Conservation (phyloP, 2,797 vertebrate species). For the Xenops minutus region DNA sequence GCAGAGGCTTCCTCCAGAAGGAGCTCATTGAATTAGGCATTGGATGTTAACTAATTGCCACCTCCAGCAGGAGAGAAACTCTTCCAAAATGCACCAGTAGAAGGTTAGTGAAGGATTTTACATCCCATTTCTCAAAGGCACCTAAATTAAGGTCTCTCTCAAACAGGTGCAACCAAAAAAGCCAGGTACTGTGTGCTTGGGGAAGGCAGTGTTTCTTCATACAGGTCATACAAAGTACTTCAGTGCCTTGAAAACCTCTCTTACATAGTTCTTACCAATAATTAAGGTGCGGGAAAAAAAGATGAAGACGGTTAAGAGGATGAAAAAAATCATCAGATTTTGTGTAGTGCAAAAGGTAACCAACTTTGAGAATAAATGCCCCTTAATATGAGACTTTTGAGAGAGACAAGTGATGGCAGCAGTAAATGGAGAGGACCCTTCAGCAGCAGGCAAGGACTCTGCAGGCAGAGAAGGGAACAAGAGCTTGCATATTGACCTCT, state of each 20-base stretch:
- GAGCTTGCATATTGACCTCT: background rate
- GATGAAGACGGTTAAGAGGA: background rate
- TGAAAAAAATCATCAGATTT: background rate
- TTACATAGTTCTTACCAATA: background rate
- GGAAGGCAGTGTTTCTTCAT: background rate
- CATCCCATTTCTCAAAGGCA: background rate
- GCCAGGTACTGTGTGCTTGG: fast-evolving
- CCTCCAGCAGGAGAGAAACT: background rate
- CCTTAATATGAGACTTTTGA: background rate
- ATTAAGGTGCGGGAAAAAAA: background rate
- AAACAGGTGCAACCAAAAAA: background rate
- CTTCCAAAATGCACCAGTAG: background rate
- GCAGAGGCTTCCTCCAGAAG: background rate
- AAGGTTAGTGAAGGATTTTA: background rate
- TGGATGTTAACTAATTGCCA: background rate
- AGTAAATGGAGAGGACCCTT: background rate
- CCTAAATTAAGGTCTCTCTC: background rate
- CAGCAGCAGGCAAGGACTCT: background rate
- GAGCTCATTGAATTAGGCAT: background rate
- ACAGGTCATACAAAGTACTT: background rate
- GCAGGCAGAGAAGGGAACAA: background rate
- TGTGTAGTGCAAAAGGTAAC: background rate
- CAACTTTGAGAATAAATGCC: background rate
- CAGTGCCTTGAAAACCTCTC: background rate
- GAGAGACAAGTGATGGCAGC: background rate